Evolutionary conservation across 2,797 vertebrate genomes (phyloP).

Genomic region (Benthosema pterotum): DNA sequence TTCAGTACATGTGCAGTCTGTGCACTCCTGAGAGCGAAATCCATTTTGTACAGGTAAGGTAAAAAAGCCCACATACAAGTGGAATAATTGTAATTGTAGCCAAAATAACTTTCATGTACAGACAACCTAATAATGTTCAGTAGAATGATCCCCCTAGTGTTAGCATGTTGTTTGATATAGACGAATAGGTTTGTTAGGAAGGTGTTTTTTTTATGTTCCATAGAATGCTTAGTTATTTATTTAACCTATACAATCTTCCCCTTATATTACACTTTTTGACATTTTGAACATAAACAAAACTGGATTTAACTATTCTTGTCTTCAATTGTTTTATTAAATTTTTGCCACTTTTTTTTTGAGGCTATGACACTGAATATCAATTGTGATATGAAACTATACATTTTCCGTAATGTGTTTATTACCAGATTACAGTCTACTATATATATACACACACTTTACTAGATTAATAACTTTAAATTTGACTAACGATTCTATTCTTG

Average conservation of each 20-base stretch:
- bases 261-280: slow-evolving; percentile 4
- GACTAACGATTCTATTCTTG: slow-evolving; percentile 37
- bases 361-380: slow-evolving; percentile 10
- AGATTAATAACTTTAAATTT: slow-evolving; percentile 21
- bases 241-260: slow-evolving; percentile 10
- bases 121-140: slow-evolving; percentile 4
- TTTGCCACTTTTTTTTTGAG: slow-evolving; percentile 20
- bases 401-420: slow-evolving; percentile 15
- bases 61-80: slow-evolving; percentile 1
- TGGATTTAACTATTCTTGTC: slow-evolving; percentile 25
- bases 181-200: background rate
- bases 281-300: slow-evolving; percentile 27
- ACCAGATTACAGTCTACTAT: slow-evolving; percentile 6
- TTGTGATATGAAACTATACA: slow-evolving; percentile 26
- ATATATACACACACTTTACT: slow-evolving; percentile 13
- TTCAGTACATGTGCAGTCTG: no score
- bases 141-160: background rate
- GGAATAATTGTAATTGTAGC: slow-evolving; percentile 17
- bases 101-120: slow-evolving; percentile 9
- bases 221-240: slow-evolving; percentile 12
- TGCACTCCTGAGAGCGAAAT: no score
- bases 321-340: slow-evolving; percentile 15
- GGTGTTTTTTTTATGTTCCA: slow-evolving; percentile 12
- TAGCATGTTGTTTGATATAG: slow-evolving; percentile 11
- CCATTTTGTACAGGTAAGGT: slow-evolving; percentile 11